Conservation (phyloP, 2,113 vertebrate species). For the Clarias macrocephalus region DNA sequence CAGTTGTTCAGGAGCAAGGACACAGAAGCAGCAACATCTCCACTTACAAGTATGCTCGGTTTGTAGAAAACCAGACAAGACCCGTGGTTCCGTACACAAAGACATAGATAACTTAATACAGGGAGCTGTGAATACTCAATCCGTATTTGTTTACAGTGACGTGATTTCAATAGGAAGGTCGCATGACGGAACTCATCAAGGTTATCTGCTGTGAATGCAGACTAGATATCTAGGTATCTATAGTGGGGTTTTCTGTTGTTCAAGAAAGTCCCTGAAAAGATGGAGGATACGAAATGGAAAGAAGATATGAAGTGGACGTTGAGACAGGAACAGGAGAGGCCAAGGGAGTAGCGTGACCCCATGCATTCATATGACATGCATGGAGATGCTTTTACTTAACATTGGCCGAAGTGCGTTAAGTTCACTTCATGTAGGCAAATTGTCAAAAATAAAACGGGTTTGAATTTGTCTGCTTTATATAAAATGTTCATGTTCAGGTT, state of each 20-base stretch:
- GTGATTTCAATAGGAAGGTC: background rate
- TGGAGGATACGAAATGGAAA: background rate
- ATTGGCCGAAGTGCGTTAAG: background rate
- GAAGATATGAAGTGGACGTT: background rate
- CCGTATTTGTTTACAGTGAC: background rate
- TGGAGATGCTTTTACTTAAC: background rate
- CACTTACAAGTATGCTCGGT: background rate
- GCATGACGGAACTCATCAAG: background rate
- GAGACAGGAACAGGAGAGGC: background rate
- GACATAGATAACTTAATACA: background rate
- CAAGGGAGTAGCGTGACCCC: too few species aligned
- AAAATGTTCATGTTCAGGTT: too few species aligned
- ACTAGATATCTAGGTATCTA: background rate
- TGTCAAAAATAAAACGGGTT: background rate
- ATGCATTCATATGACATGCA: background rate
- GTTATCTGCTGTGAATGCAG: background rate
- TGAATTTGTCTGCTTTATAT: background rate
- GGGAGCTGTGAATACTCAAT: background rate
- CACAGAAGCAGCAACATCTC: background rate
- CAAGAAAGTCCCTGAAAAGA: background rate
- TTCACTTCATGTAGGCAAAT: background rate
- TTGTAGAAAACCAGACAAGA: background rate
- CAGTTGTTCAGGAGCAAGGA: background rate
- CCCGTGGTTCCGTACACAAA: background rate
- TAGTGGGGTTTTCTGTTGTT: background rate